These are phyloP conservation scores for Phyllotis vaccarum DNA, from an alignment of 2,797 vertebrate genomes.

Conservation along the genomic window DNA sequence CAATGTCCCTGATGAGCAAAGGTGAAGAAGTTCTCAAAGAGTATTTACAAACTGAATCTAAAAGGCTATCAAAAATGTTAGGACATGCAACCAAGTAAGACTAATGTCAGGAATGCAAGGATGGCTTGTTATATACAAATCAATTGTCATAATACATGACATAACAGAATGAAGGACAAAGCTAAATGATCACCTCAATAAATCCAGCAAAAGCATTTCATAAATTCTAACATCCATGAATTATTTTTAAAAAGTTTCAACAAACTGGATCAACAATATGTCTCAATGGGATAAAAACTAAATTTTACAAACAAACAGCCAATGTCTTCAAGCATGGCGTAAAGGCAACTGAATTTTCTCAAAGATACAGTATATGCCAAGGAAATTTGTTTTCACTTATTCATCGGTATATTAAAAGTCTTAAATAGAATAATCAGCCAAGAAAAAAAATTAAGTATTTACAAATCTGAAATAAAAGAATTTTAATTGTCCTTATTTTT, in stretches of 20 bases:
- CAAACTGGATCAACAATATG: not conserved
- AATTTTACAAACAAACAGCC: not conserved
- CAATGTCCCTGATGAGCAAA: no score
- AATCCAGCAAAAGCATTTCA: not conserved
- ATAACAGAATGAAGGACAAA: not conserved
- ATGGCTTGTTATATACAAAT: not conserved
- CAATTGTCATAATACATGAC: not conserved
- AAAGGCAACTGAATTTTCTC: not conserved
- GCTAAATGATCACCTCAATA: not conserved
- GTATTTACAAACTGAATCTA: not conserved
- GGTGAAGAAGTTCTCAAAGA: not conserved
- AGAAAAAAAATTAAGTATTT: not conserved
- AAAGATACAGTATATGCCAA: not conserved
- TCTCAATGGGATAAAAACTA: not conserved
- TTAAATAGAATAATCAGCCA: not conserved
- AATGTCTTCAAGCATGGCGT: not conserved
- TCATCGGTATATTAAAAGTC: not conserved
- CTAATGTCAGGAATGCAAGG: not conserved
- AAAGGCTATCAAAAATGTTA: not conserved
- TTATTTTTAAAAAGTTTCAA: not conserved
- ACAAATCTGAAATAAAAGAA: not conserved
- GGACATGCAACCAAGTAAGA: not conserved
- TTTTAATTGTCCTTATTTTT: not conserved
- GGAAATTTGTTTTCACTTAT: not conserved
- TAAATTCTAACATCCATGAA: not conserved